Evolutionary conservation across 2,797 vertebrate species (phyloP).

Genomic region (Ataeniobius toweri): DNA sequence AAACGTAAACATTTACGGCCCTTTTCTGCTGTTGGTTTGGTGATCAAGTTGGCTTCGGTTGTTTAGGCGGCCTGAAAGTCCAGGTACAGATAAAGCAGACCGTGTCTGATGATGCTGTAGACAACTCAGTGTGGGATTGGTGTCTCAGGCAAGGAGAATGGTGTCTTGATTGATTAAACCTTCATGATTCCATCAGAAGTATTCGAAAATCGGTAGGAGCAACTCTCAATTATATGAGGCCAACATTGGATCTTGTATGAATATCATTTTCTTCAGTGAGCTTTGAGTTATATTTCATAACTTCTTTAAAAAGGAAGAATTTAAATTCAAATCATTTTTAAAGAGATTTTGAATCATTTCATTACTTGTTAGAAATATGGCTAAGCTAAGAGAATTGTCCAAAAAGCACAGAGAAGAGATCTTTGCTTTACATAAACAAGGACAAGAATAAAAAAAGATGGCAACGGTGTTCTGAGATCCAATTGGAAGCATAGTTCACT

Average conservation of each 20-base stretch:
- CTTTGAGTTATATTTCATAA: background rate
- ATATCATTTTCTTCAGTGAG: background rate
- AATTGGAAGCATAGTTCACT: background rate
- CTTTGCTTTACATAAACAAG: background rate
- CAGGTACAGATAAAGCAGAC: slow-evolving; percentile 67
- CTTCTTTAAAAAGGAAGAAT: background rate
- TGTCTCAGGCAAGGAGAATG: slow-evolving; percentile 59
- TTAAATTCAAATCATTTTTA: background rate
- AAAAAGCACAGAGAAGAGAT: background rate
- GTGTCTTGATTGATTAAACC: slow-evolving; percentile 52
- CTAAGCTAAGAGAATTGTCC: no score
- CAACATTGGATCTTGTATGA: no score
- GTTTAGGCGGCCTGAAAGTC: slow-evolving; percentile 26
- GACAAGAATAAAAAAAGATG: background rate
- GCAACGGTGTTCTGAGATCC: background rate
- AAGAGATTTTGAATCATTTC: background rate
- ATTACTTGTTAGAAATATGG: no score
- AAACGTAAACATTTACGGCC: background rate
- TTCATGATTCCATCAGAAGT: slow-evolving; percentile 52
- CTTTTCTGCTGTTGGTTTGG: slow-evolving; percentile 15
- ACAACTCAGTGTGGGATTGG: slow-evolving; percentile 54
- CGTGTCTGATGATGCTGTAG: slow-evolving; percentile 54
- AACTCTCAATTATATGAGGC: no score
- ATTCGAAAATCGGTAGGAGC: slow-evolving; percentile 50
- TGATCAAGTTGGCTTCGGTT: slow-evolving; percentile 15